These are phyloP conservation scores for Pomatostomus ruficeps DNA, from an alignment of 2,113 vertebrate genomes.

Conservation along the genomic window DNA sequence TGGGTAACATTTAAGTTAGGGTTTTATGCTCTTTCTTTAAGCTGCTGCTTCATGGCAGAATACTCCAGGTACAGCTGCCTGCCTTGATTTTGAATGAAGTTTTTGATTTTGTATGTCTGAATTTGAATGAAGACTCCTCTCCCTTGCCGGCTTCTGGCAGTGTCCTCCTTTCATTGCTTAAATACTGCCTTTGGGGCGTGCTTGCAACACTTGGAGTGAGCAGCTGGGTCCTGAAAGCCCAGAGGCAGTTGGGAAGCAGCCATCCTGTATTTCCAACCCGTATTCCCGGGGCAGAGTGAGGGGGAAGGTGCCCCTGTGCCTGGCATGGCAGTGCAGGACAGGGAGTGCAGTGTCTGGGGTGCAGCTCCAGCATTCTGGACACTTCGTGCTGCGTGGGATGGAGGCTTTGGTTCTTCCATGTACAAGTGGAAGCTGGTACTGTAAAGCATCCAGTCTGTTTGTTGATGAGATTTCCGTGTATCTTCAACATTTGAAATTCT, in stretches of 20 bases:
- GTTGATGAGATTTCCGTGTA: neutral
- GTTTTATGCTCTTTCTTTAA: neutral
- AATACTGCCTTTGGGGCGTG: neutral
- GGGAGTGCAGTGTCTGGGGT: neutral
- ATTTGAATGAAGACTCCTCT: neutral
- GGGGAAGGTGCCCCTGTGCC: neutral
- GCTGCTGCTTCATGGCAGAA: neutral
- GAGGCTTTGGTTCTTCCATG: neutral
- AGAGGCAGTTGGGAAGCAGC: fast-evolving
- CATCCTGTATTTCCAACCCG: fast-evolving
- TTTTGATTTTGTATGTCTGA: neutral
- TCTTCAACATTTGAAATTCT: neutral
- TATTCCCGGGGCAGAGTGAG: fast-evolving
- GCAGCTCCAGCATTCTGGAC: fast-evolving
- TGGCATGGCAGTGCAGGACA: fast-evolving
- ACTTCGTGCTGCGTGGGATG: fast-evolving
- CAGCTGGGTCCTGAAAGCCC: neutral
- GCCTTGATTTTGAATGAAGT: neutral
- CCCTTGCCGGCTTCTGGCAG: neutral
- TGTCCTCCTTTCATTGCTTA: neutral
- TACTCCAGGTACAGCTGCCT: neutral
- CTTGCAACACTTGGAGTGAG: neutral
- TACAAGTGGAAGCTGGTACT: neutral
- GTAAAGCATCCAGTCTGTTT: neutral
- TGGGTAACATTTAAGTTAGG: neutral